Conservation (phyloP, 2,113 vertebrate species). For the Balaenoptera acutorostrata region DNA sequence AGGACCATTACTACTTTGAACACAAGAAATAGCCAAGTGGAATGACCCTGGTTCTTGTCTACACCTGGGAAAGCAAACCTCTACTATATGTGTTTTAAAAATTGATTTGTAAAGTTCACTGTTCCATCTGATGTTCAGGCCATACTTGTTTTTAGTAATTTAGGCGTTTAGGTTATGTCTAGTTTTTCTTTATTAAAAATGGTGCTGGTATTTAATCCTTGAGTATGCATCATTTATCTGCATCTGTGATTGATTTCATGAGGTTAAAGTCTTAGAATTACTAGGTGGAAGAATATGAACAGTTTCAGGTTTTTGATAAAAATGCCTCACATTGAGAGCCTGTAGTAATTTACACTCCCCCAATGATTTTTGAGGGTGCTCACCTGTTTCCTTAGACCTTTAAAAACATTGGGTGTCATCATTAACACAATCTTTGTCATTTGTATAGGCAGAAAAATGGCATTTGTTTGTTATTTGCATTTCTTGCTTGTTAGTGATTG, state of each 20-base stretch:
- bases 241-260: not conserved
- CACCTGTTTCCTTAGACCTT: not conserved
- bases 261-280: conserved; percentile 19
- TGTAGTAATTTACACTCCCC: not conserved
- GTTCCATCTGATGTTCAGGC: not conserved
- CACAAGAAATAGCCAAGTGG: not conserved
- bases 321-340: not conserved
- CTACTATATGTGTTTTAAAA: not conserved
- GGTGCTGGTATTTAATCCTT: conserved; percentile 17
- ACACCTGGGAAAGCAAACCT: not conserved
- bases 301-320: conserved; percentile 4
- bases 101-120: not conserved
- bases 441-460: not conserved
- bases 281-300: not conserved
- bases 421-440: not conserved
- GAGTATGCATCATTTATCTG: not conserved
- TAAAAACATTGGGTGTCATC: not conserved
- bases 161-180: not conserved
- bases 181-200: conserved; percentile 46
- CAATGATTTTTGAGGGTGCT: not conserved
- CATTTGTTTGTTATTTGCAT: not conserved
- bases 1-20: not conserved
- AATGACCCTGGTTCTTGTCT: not conserved
- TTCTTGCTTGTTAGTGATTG: not conserved
- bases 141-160: conserved; percentile 13